Base-by-base conservation (phyloP, 2,888 invertebrate species). In the Abrostola triplasia region DNA sequence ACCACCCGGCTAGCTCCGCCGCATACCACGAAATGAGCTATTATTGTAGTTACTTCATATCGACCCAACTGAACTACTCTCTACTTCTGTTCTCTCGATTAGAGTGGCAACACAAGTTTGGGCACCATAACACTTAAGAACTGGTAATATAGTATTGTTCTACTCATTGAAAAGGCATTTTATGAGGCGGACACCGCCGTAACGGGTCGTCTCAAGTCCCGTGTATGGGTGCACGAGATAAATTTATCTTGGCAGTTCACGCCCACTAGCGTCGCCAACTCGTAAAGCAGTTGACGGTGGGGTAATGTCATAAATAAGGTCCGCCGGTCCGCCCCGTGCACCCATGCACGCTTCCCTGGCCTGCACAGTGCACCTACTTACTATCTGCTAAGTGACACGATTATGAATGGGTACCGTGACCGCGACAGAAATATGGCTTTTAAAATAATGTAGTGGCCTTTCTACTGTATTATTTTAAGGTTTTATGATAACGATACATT, bases 161-260 rank as follows among this genome's bases (percentile, higher is more conserved):
- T 86, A 91, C 89, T 89, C 88, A 89, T 87, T 86, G 82, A 87
- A 89, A 88, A 90, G 87, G 82, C 82, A 83, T 89, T 92, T 92
- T 91, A 91, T 90, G 87, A 87, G 82, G 85, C 69, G 84, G 84
- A 83, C 83, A 84, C 68, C 79, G 77, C 78, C 81, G 81, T 81
- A 81, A 79, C 78, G 54, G 55, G 65, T 58, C 78, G 81, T 83
- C 82, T 83, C 73, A 71, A 81, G 84, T 79, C 70, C 79, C 79
- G 77, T 77, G 82, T 85, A 83, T 84, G 87, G 85, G 79, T 80
- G 85, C 81, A 81, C 66, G 83, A 84, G 83, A 90, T 92, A 90
- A 92, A 92, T 92, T 87, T 81, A 82, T 76, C 83, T 84, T 80
- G 78, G 77, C 77, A 80, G 83, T 83, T 83, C 85, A 85, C 90